Conservation (phyloP, 2,888 invertebrate species). For the Disparrhopalites patrizii region DNA sequence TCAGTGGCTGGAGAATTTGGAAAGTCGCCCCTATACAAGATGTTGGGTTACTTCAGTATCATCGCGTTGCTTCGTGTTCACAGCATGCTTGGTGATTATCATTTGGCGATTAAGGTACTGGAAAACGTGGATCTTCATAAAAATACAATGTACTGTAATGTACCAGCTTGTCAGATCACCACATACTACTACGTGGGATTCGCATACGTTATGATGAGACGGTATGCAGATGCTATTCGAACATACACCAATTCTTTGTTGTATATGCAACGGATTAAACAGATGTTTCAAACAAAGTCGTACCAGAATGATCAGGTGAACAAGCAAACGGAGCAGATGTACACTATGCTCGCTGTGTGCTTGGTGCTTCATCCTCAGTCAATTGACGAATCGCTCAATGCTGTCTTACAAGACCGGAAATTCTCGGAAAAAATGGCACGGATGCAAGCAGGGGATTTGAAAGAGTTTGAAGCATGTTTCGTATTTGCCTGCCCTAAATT, state of each 20-base stretch:
- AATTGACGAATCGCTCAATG: conserved; percentile 95
- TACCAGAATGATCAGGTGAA: conserved; percentile 95
- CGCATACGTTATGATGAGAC: conserved; percentile 99
- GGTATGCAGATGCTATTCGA: conserved; percentile 97
- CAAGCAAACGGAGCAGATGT: conserved; percentile 99
- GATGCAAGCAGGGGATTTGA: conserved; percentile 90
- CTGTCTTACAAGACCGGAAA: conserved; percentile 79
- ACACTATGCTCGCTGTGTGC: conserved; percentile 91
- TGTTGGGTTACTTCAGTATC: conserved; percentile 97
- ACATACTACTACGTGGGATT: conserved; percentile 99
- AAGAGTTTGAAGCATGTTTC: conserved; percentile 90
- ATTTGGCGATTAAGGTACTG: conserved; percentile 90
- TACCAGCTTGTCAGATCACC: conserved; percentile 97
- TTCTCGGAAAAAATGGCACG: conserved; percentile 96
- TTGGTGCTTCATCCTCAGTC: conserved; percentile 95
- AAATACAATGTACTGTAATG: conserved; percentile 89
- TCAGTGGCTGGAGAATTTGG: conserved; percentile 96
- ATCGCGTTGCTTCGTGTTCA: conserved; percentile 93
- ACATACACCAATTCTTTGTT: conserved; percentile 94
- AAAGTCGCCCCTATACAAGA: conserved; percentile 92
- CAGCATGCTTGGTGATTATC: conserved; percentile 95
- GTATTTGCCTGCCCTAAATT: conserved; percentile 95
- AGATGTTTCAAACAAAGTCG: conserved; percentile 79
- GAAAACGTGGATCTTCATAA: conserved; percentile 96
- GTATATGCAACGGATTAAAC: conserved; percentile 92